Evolutionary conservation across 2,113 vertebrate species (phyloP).

Genomic region (Corydoras maculifer): DNA sequence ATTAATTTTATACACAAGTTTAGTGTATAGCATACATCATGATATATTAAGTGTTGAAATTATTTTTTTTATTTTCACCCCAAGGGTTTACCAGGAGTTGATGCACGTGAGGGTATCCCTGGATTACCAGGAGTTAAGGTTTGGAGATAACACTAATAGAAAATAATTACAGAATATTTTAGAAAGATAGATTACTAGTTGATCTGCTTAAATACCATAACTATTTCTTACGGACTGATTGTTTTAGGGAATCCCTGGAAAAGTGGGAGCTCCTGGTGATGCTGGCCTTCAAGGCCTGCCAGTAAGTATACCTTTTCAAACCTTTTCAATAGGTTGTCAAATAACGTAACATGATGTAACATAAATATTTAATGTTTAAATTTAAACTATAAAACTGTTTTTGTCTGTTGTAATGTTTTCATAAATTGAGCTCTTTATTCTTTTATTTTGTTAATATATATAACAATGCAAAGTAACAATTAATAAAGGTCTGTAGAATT

Average conservation of each 20-base stretch:
- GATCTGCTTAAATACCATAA: neutral
- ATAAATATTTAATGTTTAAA: no score
- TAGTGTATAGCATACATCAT: no score
- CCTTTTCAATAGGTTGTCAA: no score
- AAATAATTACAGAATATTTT: neutral
- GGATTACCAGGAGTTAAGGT: conserved; percentile 88
- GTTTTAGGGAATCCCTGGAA: conserved; percentile 82
- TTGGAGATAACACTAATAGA: conserved; percentile 10
- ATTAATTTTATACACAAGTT: neutral
- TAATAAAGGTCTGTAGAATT: no score
- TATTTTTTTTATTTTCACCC: neutral
- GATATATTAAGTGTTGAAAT: neutral
- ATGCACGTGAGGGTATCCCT: conserved; percentile 88
- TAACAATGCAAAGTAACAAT: no score
- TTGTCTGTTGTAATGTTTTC: no score
- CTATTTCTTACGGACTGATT: conserved; percentile 35
- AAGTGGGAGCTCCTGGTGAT: conserved; percentile 84
- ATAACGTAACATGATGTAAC: no score
- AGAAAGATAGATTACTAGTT: neutral
- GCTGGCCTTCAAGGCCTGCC: conserved; percentile 80
- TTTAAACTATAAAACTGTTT: no score
- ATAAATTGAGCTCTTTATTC: no score
- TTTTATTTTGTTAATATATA: no score
- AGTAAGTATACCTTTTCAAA: conserved; percentile 65
- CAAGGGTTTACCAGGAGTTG: conserved; percentile 86